Evolutionary conservation across 1,140 invertebrate species (phyloP).

Genomic region (Rhagoletis zephyria): DNA sequence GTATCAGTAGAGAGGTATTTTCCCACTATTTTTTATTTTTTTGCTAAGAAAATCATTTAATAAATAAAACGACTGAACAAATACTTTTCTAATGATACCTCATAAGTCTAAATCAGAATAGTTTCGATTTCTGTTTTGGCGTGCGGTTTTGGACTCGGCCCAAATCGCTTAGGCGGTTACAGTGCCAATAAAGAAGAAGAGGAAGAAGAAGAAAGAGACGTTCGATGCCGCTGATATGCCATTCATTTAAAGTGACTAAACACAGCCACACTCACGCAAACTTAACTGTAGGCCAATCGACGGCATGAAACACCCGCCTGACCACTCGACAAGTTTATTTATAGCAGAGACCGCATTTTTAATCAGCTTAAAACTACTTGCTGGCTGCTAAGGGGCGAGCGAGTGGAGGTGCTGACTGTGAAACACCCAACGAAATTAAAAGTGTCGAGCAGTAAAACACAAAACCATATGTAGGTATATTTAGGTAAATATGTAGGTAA

Average conservation of each 20-base stretch:
- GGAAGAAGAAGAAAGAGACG: too few species aligned
- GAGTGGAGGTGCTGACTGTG: not conserved
- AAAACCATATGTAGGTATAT: not conserved
- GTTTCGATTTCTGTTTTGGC: too few species aligned
- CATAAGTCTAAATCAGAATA: too few species aligned
- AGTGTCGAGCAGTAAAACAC: not conserved
- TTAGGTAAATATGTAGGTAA: not conserved
- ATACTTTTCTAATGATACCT: too few species aligned
- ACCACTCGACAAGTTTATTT: slow-evolving; percentile 10
- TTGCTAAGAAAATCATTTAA: too few species aligned
- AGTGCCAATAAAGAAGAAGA: too few species aligned
- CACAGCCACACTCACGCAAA: not conserved
- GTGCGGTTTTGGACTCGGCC: too few species aligned
- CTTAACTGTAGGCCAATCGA: not conserved
- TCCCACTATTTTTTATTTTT: too few species aligned
- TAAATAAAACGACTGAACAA: too few species aligned
- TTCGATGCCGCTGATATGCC: too few species aligned
- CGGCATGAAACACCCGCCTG: not conserved
- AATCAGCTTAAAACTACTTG: slow-evolving; percentile 34
- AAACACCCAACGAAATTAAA: slow-evolving; percentile 8
- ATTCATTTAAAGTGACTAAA: not conserved
- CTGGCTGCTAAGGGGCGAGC: not conserved
- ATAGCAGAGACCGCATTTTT: slow-evolving; percentile 4
- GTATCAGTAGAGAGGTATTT: too few species aligned
- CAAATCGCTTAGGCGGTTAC: too few species aligned